Base-by-base conservation (phyloP, 2,113 vertebrate genomes). In the Beaufortia kweichowensis region DNA sequence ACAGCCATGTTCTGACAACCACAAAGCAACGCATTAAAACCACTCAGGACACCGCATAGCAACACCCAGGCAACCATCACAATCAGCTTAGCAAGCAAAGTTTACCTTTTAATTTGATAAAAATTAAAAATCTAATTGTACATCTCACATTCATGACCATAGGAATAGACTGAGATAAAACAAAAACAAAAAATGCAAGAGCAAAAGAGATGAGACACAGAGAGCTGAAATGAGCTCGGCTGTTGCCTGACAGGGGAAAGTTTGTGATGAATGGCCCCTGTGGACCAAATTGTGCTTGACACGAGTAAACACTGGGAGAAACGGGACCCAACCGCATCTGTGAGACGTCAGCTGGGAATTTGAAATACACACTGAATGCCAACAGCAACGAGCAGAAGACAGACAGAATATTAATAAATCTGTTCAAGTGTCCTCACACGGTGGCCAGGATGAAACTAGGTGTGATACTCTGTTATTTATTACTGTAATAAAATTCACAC, bases 391-490 rank as follows among this genome's bases (percentile, higher is more conserved):
- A 33, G 29, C 69, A 64, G n/a, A 3, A 56, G 29, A 35, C 33
- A 41, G 4, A 1, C 6, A n/a, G 48, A 50, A 50, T n/a, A n/a
- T 50, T 5, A 50, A 50, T 21, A 50, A 50, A 71, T 33, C 3
- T 68, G 53, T 78, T 57, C 56, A 71, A 81, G 73, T 67, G 60
- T 76, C 78, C 82, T 80, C 78, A 62, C 77, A 65, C 76, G 64
- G 78, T 57, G 62, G 41, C 60, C 62, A 73, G 56, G 66, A 67
- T n/a, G 79, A 77, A 79, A 65, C 75, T 48, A 57, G 23, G 26
- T 23, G 76, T 69, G 70, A 78, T 77, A 78, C 74, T 85, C 86
- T 86, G 85, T 86, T 87, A 87, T 89, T 90, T 88, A 89, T 86
- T 88, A 88, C 87, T 87, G 79, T 85, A 86, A 89, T 68, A 70